Conservation (phyloP, 2,888 invertebrate genomes). For the Tryphoninae sp. region DNA sequence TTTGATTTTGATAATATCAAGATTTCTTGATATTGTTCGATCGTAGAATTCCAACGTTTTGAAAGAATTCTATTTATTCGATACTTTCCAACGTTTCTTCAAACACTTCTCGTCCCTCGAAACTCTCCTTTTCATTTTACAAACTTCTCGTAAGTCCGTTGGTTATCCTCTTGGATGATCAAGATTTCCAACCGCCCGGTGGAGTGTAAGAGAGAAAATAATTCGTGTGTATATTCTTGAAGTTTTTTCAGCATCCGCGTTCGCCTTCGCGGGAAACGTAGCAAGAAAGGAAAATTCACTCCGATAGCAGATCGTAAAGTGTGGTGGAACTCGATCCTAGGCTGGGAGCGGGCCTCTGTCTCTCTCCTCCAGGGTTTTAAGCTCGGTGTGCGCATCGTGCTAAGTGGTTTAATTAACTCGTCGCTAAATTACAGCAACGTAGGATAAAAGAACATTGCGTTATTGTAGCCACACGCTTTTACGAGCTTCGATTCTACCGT, state of each 20-base stretch:
- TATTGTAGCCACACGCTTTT: slow-evolving; percentile 41
- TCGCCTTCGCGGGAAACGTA: slow-evolving; percentile 12
- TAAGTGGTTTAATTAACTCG: slow-evolving; percentile 70
- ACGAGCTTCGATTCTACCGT: slow-evolving; percentile 59
- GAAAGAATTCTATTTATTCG: neutral
- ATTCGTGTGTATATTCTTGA: slow-evolving; percentile 27
- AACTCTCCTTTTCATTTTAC: slow-evolving; percentile 28
- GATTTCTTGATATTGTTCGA: too few relatives aligned
- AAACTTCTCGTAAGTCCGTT: slow-evolving; percentile 30
- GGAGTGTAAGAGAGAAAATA: slow-evolving; percentile 10
- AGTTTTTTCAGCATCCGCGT: slow-evolving; percentile 3
- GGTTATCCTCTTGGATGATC: slow-evolving; percentile 4
- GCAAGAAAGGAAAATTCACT: slow-evolving; percentile 56
- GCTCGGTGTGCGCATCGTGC: slow-evolving; percentile 52
- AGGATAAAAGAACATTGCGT: slow-evolving; percentile 22
- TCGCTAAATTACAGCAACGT: slow-evolving; percentile 53
- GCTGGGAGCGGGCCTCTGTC: neutral
- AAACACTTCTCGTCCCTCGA: neutral
- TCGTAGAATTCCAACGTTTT: too few relatives aligned
- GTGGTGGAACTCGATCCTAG: slow-evolving; percentile 53
- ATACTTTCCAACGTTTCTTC: neutral
- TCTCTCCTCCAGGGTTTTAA: slow-evolving; percentile 16
- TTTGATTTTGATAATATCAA: neutral
- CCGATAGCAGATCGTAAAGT: slow-evolving; percentile 63
- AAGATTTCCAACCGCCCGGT: slow-evolving; percentile 6